These are phyloP conservation scores for Cherax quadricarinatus DNA, from an alignment of 1,140 invertebrate genomes.

Conservation along the genomic window DNA sequence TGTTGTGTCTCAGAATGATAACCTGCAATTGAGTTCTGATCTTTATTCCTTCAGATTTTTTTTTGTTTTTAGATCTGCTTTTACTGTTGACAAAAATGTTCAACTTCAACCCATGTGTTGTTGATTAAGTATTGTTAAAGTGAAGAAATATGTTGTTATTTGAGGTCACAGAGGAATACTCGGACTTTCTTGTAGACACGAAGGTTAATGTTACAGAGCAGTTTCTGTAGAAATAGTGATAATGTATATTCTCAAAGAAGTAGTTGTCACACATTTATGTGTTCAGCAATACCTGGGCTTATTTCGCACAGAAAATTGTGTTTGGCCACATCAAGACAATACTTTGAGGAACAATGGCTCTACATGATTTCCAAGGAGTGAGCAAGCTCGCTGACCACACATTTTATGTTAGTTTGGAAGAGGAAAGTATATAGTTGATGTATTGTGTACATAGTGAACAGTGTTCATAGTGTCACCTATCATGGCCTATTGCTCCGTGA, in stretches of 20 bases:
- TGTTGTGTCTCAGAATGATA: background rate
- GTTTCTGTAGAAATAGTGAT: background rate
- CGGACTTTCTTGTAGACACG: background rate
- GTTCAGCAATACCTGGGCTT: background rate
- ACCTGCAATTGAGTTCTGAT: too few relatives aligned
- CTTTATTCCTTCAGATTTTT: background rate
- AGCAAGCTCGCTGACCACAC: background rate
- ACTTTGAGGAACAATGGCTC: background rate
- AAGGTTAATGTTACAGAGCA: background rate
- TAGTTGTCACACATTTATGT: background rate
- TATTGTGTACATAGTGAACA: conserved; percentile 1
- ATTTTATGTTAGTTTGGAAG: background rate
- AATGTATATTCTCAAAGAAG: background rate
- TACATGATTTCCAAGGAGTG: background rate
- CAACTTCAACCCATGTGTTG: background rate
- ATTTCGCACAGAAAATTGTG: background rate
- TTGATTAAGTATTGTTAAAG: background rate
- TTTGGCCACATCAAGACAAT: background rate
- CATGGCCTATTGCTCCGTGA: background rate
- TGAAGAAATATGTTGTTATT: background rate
- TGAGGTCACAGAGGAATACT: background rate
- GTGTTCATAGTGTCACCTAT: background rate
- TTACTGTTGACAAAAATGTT: background rate
- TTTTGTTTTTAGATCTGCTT: background rate
- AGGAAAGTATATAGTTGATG: background rate